Conservation (phyloP, 2,113 vertebrate species). For the Illadopsis cleaveri region DNA sequence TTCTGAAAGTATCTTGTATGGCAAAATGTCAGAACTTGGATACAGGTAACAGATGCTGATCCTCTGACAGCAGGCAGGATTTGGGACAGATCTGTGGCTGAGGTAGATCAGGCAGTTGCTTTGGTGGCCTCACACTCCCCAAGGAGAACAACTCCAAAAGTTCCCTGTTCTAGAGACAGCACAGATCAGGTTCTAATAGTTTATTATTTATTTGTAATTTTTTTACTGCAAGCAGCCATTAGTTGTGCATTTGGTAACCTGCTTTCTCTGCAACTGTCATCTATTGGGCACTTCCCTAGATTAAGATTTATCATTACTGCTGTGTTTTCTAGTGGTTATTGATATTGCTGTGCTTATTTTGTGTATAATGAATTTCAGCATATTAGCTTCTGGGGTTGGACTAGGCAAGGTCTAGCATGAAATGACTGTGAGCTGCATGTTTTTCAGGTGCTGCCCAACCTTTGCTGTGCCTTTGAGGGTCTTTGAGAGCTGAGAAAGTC, state of each 20-base stretch:
- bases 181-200: background rate
- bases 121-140: accelerated
- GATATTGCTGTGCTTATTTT: background rate
- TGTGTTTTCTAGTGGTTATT: background rate
- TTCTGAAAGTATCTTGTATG: background rate
- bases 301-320: background rate
- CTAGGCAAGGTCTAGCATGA: background rate
- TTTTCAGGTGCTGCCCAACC: background rate
- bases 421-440: background rate
- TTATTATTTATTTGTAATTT: background rate
- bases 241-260: background rate
- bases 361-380: background rate
- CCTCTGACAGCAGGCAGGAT: background rate
- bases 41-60: background rate
- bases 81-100: background rate
- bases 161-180: background rate
- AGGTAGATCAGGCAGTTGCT: background rate
- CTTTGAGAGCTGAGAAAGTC: background rate
- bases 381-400: background rate
- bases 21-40: background rate
- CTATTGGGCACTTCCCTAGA: background rate
- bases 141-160: background rate
- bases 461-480: background rate
- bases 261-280: background rate
- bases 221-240: background rate